Percentiles rank a stretch among this genome's conserved stretches.
Conservation (phyloP, 2,888 invertebrate species). For the Thelaira solivaga region DNA sequence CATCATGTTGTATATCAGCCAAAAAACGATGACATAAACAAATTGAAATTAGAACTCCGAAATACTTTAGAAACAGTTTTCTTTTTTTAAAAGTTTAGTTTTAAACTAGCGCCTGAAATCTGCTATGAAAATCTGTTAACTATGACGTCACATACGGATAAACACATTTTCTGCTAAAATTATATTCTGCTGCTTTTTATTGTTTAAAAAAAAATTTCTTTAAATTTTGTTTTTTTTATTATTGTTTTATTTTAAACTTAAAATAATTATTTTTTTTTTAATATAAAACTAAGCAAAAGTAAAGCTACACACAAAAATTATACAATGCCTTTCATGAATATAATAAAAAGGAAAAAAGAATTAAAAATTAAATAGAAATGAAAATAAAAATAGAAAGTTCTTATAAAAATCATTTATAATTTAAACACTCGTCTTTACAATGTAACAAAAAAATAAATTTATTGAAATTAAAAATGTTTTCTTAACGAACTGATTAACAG, state of each 20-base stretch:
- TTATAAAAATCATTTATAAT: slow-evolving; percentile 38
- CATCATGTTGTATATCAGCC: too few relatives aligned
- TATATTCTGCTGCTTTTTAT: neutral
- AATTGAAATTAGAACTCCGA: too few relatives aligned
- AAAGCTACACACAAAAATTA: slow-evolving; percentile 74
- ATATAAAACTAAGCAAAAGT: slow-evolving; percentile 65
- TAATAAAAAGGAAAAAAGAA: slow-evolving; percentile 20
- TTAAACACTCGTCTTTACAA: slow-evolving; percentile 37
- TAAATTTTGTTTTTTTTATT: slow-evolving; percentile 6
- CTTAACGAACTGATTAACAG: slow-evolving; percentile 17
- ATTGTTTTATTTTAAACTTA: slow-evolving; percentile 58
- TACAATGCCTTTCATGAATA: slow-evolving; percentile 61
- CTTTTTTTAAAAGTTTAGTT: too few relatives aligned
- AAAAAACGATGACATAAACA: too few relatives aligned
- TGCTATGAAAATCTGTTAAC: too few relatives aligned
- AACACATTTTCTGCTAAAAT: too few relatives aligned
- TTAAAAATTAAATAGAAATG: slow-evolving; percentile 69
- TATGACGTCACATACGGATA: too few relatives aligned
- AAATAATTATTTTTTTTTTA: slow-evolving; percentile 43
- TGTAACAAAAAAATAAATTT: slow-evolving; percentile 11
- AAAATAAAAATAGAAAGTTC: slow-evolving; percentile 52
- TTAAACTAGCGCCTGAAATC: too few relatives aligned
- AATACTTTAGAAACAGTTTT: too few relatives aligned
- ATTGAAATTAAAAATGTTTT: slow-evolving; percentile 57
- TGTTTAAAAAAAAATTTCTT: slow-evolving; percentile 1